Evolutionary conservation across 2,888 invertebrate species (phyloP), one percentile per base, ranked within the genome.

Genomic region (Microctonus brassicae): DNA sequence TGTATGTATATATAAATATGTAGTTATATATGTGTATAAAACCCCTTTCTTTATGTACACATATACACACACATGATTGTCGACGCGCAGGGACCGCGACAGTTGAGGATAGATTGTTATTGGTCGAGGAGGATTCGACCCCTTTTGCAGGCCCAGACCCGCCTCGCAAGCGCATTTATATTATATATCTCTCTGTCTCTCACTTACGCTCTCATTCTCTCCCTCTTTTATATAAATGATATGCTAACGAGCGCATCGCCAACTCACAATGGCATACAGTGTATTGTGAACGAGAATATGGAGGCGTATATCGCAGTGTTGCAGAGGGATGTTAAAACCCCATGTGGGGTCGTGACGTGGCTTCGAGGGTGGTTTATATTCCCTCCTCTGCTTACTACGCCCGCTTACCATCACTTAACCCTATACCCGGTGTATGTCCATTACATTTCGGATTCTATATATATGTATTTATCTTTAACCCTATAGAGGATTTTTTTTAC

Each of bases 181-280:
- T 5, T 39, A 13, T 39, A 13, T 39, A 2, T 13, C n/a, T 39
- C 0, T 9, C 39, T 39, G 10, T 36, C 36, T 9, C 36, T 36
- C 36, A 11, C 36, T 10, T 0, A 1, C 6, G 4, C n/a, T n/a
- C 39, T 39, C 39, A 13, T 13, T 39, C 39, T n/a, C 47, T 47
- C 17, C n/a, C n/a, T 47, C 47, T 47, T 7, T 73, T n/a, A n/a
- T 20, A n/a, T 78, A n/a, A n/a, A 81, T 80, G 80, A 84, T 85
- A 86, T 86, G 85, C 83, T 86, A 86, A 86, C 84, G 83, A 86
- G 84, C 80, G 76, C 81, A 81, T 81, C 80, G 80, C 70, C 33
- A 13, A 11, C 57, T 36, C 53, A 11, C 22, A 47, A 47, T 33
- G 33, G 20, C 29, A 29, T 29, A 29, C 29, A 29, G 17, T n/a